Evolutionary conservation across 2,888 invertebrate species (phyloP), one percentile per base, ranked within the genome.

Genomic region (Horisme vitalbata): DNA sequence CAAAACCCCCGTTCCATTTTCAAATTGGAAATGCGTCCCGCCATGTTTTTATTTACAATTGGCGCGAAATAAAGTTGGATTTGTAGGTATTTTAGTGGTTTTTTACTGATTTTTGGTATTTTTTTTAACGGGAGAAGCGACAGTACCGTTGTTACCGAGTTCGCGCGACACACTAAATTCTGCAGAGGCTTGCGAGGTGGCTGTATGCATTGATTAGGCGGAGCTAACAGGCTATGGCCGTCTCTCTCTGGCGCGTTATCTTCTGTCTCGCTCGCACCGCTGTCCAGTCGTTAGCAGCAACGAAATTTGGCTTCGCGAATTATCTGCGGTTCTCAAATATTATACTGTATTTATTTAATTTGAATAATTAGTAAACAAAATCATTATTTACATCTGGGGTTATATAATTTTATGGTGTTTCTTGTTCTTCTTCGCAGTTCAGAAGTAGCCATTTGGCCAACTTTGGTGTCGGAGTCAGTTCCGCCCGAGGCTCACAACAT

Each of bases 181-280:
- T 83, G 85, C 85, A 57, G 57, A 85, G 83, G 72, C 66, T 72
- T 63, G 64, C 61, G 61, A 70, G 75, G 47, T 49, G 76, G 76
- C 75, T 79, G 72, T 79, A 75, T 86, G 85, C 88, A 89, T 89
- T 86, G 88, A 88, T 88, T 88, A 76, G 87, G 80, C 82, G 86
- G 75, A 88, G 76, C 86, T 83, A 51, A 57, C 63, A 51, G 61
- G 35, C 37, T 80, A 57, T 61, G 41, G 23, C 39, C 57, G 62
- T 84, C 86, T 63, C 79, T 32, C 33, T 83, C 70, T 27, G 11
- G 5, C 81, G 0, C 56, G 37, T 18, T 34, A 47, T 63, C 21
- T 45, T 32, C 53, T 45, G 43, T 79, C 78, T 55, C 76, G 6
- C 45, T 84, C 75, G 32, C 71, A 35, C 82, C 46, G 62, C 56